A percentile compares a stretch with the other conserved stretches of the same genome.
phyloP scores from a whole-genome alignment of 2,888 invertebrate genomes.

The Acanthosepion esculentum region DNA sequence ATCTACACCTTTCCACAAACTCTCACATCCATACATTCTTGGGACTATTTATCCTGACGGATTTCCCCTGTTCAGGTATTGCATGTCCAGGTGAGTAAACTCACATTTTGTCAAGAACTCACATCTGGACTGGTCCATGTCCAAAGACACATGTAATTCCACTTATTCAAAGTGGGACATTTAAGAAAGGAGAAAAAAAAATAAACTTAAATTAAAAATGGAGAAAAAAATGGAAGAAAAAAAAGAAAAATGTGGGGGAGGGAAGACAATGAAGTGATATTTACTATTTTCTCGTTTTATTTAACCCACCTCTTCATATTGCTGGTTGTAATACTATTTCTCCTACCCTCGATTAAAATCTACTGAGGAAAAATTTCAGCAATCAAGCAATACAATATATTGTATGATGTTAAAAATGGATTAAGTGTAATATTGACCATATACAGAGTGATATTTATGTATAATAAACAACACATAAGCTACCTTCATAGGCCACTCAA shows the following conservation, averaged over 20 bases:
- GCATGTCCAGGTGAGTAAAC: background rate
- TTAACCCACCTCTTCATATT: background rate
- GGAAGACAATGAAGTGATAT: background rate
- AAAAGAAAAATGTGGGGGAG: no score
- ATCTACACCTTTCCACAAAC: background rate
- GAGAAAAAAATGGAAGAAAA: background rate
- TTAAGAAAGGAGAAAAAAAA: background rate
- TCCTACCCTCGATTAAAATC: background rate
- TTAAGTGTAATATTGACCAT: background rate
- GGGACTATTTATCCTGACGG: background rate
- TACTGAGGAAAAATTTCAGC: background rate
- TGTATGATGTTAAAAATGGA: background rate
- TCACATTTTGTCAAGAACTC: background rate
- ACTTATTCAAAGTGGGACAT: background rate
- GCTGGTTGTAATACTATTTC: background rate
- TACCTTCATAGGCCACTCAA: no score
- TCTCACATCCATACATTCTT: background rate
- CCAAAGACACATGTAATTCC: background rate
- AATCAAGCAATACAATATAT: background rate
- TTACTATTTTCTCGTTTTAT: background rate
- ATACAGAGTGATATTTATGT: no score
- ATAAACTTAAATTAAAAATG: background rate
- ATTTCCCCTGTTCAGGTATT: background rate
- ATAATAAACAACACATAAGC: no score
- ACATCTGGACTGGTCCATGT: conserved; percentile 33